phyloP scores from a whole-genome alignment of 2,888 invertebrate genomes.

The Eugnorisma glareosa region DNA sequence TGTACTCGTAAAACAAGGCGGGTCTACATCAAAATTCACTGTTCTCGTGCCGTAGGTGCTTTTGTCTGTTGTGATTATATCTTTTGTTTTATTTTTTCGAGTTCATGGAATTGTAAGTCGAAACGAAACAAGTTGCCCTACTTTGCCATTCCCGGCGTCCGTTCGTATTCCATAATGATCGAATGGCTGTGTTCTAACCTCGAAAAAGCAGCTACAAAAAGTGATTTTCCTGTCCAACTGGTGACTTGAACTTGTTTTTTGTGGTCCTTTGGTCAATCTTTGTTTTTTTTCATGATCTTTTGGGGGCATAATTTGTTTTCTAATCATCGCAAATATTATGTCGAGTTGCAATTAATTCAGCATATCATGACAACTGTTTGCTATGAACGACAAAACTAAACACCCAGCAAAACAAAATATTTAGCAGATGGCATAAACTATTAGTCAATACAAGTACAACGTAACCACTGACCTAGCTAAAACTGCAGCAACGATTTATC shows the following conservation, averaged over 20 bases:
- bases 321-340: not conserved
- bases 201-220: not conserved
- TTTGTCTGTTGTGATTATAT: conserved; percentile 47
- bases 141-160: conserved; percentile 30
- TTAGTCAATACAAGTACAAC: conserved; percentile 20
- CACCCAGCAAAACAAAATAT: conserved; percentile 2
- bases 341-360: not conserved
- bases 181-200: not conserved
- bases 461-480: conserved; percentile 61
- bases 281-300: not conserved
- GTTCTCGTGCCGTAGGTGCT: conserved; percentile 35
- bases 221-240: not conserved
- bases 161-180: conserved; percentile 41
- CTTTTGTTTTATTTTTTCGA: conserved; percentile 50
- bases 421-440: not conserved
- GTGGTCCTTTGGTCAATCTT: not conserved
- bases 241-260: too few relatives aligned
- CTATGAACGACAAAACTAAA: not conserved
- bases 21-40: conserved; percentile 46
- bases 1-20: conserved; percentile 48
- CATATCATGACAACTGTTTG: not conserved
- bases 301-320: not conserved
- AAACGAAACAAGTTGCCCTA: conserved; percentile 39
- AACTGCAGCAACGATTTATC: conserved; percentile 56
- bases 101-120: conserved; percentile 33